A percentile compares a stretch with the other conserved stretches of the same genome.
phyloP scores from a whole-genome alignment of 2,797 vertebrate genomes.

The Paedocypris micromegethes region DNA sequence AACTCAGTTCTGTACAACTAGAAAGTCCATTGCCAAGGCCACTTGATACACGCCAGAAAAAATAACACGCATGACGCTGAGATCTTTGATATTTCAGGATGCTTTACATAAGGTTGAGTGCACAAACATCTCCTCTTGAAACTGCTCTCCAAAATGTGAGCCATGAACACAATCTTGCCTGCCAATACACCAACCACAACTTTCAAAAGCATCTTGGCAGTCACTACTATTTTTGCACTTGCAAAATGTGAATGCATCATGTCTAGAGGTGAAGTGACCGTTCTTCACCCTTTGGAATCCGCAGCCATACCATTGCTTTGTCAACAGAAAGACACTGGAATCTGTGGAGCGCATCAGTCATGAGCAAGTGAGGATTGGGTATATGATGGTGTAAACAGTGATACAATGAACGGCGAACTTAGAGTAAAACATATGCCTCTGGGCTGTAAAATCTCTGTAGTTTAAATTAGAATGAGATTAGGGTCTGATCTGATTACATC shows the following conservation, averaged over 20 bases:
- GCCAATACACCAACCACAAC: conserved; percentile 30
- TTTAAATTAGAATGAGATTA: conserved; percentile 30
- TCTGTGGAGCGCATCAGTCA: background rate
- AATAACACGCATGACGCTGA: conserved; percentile 30
- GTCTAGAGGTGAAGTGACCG: background rate
- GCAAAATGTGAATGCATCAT: conserved; percentile 15
- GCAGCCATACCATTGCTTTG: conserved; percentile 5
- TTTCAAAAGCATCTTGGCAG: conserved; percentile 17
- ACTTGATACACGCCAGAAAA: conserved; percentile 10
- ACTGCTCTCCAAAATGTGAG: conserved; percentile 5
- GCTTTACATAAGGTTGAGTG: background rate
- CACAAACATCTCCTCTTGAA: background rate
- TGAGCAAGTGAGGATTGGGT: conserved; percentile 17
- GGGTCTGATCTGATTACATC: conserved; percentile 26
- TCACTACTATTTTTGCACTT: conserved; percentile 6
- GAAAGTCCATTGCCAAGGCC: conserved; percentile 37
- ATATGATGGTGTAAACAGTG: conserved; percentile 16
- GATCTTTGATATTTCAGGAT: conserved; percentile 1
- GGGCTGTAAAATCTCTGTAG: conserved; percentile 13
- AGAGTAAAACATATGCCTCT: conserved; percentile 19
- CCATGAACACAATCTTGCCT: background rate
- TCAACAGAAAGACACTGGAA: conserved; percentile 2
- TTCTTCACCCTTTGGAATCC: conserved; percentile 4
- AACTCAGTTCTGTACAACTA: conserved; percentile 30
- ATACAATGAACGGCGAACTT: conserved; percentile 27